These are phyloP conservation scores for Tragelaphus imberbis DNA, from an alignment of 2,113 vertebrate genomes.

Conservation along the genomic window DNA sequence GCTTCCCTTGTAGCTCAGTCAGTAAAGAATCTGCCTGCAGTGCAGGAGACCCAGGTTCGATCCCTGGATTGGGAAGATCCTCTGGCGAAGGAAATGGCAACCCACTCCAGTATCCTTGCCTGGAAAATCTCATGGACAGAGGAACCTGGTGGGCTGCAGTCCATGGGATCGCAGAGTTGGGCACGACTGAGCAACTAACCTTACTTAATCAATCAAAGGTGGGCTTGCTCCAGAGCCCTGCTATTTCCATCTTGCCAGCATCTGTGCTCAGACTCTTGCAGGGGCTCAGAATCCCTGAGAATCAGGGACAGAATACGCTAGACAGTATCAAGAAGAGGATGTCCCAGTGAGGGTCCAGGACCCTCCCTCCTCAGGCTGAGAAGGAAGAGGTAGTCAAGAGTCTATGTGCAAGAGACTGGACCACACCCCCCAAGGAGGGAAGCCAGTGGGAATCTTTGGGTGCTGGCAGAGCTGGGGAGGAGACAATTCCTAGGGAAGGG, in stretches of 20 bases:
- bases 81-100: background rate
- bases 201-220: background rate
- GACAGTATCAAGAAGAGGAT: background rate
- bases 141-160: background rate
- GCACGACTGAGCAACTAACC: background rate
- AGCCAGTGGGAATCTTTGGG: background rate
- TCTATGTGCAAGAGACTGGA: background rate
- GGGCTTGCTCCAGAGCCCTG: background rate
- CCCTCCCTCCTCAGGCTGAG: background rate
- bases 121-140: background rate
- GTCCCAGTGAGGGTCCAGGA: background rate
- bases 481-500: background rate
- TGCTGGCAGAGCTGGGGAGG: background rate
- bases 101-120: background rate
- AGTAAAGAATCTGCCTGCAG: background rate
- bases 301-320: background rate
- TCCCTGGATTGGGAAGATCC: background rate
- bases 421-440: background rate
- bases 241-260: background rate
- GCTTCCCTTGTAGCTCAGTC: background rate
- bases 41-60: background rate
- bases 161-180: background rate
- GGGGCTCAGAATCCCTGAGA: background rate
- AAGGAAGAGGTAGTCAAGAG: background rate
- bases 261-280: background rate